Evolutionary conservation across 2,113 vertebrate genomes (phyloP), one percentile per base, ranked within the genome.

Genomic region (Catharus bicknelli): DNA sequence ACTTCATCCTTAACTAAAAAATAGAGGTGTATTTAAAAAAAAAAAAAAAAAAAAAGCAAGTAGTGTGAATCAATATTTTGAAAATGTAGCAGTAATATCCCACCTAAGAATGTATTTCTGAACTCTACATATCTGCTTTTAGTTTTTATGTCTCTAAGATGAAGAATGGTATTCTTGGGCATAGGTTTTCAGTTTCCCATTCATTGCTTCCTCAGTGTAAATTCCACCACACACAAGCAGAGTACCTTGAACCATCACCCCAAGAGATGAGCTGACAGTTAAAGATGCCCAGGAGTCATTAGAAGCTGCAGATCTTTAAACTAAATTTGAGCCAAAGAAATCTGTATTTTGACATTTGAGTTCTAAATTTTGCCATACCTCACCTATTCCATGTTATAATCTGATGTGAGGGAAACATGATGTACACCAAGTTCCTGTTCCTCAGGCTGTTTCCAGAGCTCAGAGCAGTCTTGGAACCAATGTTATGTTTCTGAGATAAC

Each of bases 341-440:
- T 47, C 12, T 27, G 7, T 34, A n/a, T 67, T 93, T 80, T 70
- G 32, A 80, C 16, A 16, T 54, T 64, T 34, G 32, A 90, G 5
- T 43, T 85, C 47, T 88, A 32, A 47, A 29, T 77, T 43, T 54
- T 76, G 34, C 55, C 14, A 7, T 43, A 30, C 11, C 50, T 88
- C 59, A 48, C 18, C 38, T 42, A 30, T 59, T 63, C 30, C 72
- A 15, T 22, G 7, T 47, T 72, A 55, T 34, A 74, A 55, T 30
- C 22, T 17, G 5, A 0, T 3, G 17, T 4, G 15, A 32, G 16
- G 13, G 23, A 81, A 59, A 48, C 11, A 19, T 1, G 2, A 54
- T 0, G 9, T n/a, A 38, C 25, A 51, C 25, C n/a, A 2, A 21
- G 16, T 64, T 88, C 64, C 64, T 72, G 32, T 27, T 36, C 54